These are phyloP conservation scores for Phallusia fumigata DNA, from an alignment of 23 tunicate species.

Conservation along the genomic window DNA sequence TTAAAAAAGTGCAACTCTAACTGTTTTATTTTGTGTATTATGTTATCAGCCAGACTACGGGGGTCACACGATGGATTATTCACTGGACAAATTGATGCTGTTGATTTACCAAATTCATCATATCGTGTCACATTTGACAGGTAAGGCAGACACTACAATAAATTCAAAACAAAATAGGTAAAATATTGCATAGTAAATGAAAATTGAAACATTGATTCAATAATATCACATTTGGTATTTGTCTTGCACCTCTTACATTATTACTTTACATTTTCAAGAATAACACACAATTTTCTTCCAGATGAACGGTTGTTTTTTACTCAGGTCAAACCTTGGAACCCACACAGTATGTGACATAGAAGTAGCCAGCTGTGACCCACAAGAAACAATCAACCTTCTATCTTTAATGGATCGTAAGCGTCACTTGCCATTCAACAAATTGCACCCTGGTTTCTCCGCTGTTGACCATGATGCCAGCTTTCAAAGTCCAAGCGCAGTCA, in stretches of 20 bases:
- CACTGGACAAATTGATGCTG: slow-evolving; percentile 92
- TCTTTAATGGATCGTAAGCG: slow-evolving; percentile 74
- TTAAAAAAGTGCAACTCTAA: no score
- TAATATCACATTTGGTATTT: no score
- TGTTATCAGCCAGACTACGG: slow-evolving; percentile 41
- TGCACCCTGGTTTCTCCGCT: slow-evolving; percentile 16
- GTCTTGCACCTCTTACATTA: no score
- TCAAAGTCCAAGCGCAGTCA: slow-evolving; percentile 51
- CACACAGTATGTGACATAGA: slow-evolving; percentile 68
- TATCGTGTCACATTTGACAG: slow-evolving; percentile 89
- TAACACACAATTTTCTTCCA: no score
- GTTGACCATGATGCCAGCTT: slow-evolving; percentile 52
- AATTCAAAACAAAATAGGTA: no score
- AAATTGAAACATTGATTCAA: no score
- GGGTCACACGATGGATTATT: slow-evolving; percentile 80
- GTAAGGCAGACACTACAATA: no score
- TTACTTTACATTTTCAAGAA: no score
- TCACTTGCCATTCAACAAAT: slow-evolving; percentile 24
- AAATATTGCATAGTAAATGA: no score
- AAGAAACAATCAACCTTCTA: slow-evolving; percentile 78
- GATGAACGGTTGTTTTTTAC: not conserved
- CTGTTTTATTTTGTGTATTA: not conserved
- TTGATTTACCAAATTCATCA: slow-evolving; percentile 61
- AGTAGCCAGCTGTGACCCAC: slow-evolving; percentile 89
- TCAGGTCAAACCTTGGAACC: slow-evolving; percentile 70